Evolutionary conservation across 2,113 vertebrate species (phyloP).

Genomic region (Silurus meridionalis): DNA sequence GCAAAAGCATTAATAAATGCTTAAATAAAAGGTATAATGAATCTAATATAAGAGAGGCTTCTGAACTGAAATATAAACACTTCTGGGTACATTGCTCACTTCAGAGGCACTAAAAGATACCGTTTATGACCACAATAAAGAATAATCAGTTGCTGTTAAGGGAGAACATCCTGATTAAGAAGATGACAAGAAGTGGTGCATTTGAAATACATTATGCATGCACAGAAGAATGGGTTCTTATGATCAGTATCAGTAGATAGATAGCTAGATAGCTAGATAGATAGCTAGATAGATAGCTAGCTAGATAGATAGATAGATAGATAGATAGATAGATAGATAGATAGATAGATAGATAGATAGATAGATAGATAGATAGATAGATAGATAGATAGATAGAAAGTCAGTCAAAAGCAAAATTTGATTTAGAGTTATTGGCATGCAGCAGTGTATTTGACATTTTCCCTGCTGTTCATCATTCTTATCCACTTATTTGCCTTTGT

Average conservation of each 20-base stretch:
- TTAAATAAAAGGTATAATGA: not conserved
- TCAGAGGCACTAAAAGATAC: constrained; percentile 24
- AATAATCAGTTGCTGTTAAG: constrained; percentile 33
- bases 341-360: not conserved
- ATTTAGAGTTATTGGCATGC: not conserved
- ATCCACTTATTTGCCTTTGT: constrained; percentile 28
- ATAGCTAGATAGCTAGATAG: not conserved
- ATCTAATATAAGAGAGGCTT: not conserved
- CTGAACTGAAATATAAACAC: constrained; percentile 8
- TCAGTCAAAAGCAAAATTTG: not conserved
- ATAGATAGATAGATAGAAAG: not conserved
- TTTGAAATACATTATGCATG: constrained; percentile 29
- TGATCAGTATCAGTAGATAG: not conserved
- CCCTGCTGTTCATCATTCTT: not conserved
- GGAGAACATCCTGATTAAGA: constrained; percentile 15
- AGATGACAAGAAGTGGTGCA: constrained; percentile 17
- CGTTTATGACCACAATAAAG: constrained; percentile 43
- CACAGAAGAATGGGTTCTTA: not conserved
- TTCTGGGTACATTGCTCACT: constrained; percentile 25
- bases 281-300: not conserved
- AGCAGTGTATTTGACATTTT: constrained; percentile 19
- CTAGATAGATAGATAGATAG: no score
- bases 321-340: no score
- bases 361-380: not conserved
- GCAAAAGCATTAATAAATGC: constrained; percentile 4